Evolutionary conservation across 2,797 vertebrate genomes (phyloP), one percentile per base, ranked within the genome.

Genomic region (Typhlichthys eigenmanni): DNA sequence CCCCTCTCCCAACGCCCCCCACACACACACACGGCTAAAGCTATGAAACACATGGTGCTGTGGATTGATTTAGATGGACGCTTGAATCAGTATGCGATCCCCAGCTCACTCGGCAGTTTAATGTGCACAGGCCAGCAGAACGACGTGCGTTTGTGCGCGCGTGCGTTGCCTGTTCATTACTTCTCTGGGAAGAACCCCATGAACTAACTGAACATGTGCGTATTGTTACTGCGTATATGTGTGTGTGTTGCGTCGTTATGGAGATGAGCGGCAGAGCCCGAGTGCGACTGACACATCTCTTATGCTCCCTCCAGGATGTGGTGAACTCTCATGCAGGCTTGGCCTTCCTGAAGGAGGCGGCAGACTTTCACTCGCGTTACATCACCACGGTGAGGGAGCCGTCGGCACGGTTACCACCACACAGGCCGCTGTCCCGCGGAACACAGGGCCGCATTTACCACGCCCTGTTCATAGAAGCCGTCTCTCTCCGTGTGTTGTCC

Each of bases 341-440:
- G 66, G 93, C 94, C 6, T 98, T 98, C 88, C 88, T 98, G 45
- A 96, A 95, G 84, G 96, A 98, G 82, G 97, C 96, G 0, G 91
- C 95, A 0, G 97, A 99, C 89, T 98, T 98, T 90, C 97, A 99
- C 87, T 96, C 95, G 1, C 93, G 95, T 72, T 99, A 99, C 87
- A 97, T 99, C 89, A 98, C 96, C 84, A 99, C 96, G 62, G 97
- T 99, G 91, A 94, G 93, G 43, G 14, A 24, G 10, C 84, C 8
- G 8, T 5, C 43, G 29, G 10, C 11, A 51, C n/a, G 10, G 5
- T 51, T 14, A 11, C 38, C 46, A 58, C 6, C 1, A 24, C 24
- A 3, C 24, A 24, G 24, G 24, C 24, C 24, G 24, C 24, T 24
- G 24, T 24, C 24, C 24, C 3, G 24, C 24, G 24, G 24, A 24